A percentile compares a stretch with the other conserved stretches of the same genome.
These are phyloP conservation scores for Zapus hudsonius DNA, from an alignment of 2,113 vertebrate genomes.

Conservation along the genomic window DNA sequence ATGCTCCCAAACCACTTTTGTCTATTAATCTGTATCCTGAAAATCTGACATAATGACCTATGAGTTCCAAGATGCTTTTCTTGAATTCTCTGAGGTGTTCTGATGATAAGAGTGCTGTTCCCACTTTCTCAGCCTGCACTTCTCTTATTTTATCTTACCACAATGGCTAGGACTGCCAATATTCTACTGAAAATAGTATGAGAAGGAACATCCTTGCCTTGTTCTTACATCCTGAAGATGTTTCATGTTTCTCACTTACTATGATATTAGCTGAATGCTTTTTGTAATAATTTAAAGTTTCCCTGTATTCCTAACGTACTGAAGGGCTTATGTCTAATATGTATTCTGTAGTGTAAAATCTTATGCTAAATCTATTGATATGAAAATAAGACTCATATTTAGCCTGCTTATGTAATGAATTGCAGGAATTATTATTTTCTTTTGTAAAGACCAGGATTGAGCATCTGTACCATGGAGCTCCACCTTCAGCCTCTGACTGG, in stretches of 20 bases:
- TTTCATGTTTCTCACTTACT: background rate
- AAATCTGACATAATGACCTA: background rate
- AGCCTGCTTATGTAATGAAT: background rate
- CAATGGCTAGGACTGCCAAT: background rate
- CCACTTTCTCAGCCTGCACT: background rate
- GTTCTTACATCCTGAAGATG: background rate
- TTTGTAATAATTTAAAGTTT: background rate
- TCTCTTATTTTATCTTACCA: background rate
- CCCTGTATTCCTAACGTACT: background rate
- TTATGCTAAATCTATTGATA: background rate
- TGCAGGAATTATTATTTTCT: background rate
- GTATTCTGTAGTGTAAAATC: background rate
- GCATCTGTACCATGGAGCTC: background rate
- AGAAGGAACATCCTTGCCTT: background rate
- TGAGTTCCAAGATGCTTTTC: background rate
- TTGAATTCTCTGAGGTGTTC: background rate
- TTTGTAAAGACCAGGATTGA: background rate
- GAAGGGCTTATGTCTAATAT: background rate
- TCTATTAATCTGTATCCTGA: background rate
- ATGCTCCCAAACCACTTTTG: too few relatives aligned
- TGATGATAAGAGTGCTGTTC: background rate
- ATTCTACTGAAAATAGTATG: background rate
- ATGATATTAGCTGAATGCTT: background rate
- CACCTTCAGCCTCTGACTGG: background rate
- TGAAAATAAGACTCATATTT: background rate